These are phyloP conservation scores for Rutpela maculata DNA, from an alignment of 2,888 invertebrate species.

Conservation along the genomic window DNA sequence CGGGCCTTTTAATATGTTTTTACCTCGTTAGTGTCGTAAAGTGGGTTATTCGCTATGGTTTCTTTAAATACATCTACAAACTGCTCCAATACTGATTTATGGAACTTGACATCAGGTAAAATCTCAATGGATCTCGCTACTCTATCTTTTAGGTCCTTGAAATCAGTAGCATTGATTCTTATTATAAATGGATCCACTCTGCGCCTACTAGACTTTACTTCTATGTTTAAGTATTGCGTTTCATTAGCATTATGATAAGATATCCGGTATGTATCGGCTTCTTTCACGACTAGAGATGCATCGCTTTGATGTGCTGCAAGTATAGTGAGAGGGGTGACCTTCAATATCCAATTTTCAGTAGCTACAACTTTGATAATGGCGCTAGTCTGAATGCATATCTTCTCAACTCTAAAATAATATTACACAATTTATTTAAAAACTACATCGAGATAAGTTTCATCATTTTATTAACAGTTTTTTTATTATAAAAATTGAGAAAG, in stretches of 20 bases:
- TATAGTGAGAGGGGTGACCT: conserved; percentile 85
- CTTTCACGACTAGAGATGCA: conserved; percentile 84
- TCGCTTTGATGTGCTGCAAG: conserved; percentile 87
- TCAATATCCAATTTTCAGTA: conserved; percentile 92
- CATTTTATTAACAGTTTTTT: no score
- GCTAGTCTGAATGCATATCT: conserved; percentile 82
- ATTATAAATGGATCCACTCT: conserved; percentile 80
- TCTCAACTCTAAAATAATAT: conserved; percentile 80
- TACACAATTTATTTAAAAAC: not conserved
- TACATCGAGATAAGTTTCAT: no score
- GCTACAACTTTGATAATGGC: conserved; percentile 83
- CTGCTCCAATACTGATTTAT: conserved; percentile 87
- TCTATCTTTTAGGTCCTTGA: conserved; percentile 85
- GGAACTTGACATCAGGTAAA: conserved; percentile 82
- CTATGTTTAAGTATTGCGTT: conserved; percentile 89
- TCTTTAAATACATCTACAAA: conserved; percentile 90
- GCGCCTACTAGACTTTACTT: conserved; percentile 81
- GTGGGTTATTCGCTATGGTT: conserved; percentile 82
- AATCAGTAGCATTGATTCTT: conserved; percentile 86
- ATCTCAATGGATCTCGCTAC: conserved; percentile 82
- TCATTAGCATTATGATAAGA: conserved; percentile 82
- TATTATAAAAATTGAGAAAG: no score
- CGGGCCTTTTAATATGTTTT: no score
- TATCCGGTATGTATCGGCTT: conserved; percentile 84
- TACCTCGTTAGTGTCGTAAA: conserved; percentile 71